Base-by-base conservation (phyloP, 1,140 invertebrate species). In the Sinella curviseta region DNA sequence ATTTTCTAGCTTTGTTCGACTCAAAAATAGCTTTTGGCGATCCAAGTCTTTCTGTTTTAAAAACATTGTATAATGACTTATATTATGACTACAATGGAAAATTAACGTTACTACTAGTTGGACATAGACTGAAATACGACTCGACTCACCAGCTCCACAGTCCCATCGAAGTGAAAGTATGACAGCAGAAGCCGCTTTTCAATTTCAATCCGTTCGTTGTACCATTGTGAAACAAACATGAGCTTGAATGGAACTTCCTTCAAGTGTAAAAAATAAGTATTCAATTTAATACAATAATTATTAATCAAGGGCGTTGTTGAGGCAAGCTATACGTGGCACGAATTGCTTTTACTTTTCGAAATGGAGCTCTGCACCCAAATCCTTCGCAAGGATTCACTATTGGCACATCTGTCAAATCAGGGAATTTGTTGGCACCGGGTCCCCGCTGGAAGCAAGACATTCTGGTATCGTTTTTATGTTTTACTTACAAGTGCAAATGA, bases 371-470 rank as follows among this genome's bases (percentile, higher is more conserved):
- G 48, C 76, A 76, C 8, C 73, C 73, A 28, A 39, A 26, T 57
- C 74, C 74, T 35, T 79, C 78, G 30, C 78, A 79, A 1, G 78
- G 78, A 30, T 55, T 60, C 8, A 39, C 28, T 1, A 65, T 54
- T 16, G 78, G 78, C 16, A 78, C 70, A 74, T 78, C 77, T 24
- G 36, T 33, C 20, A 78, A 20, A 16, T 24, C 36, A 17, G 36
- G 48, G 39, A 28, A 78, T n/a, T 1, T 33, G 16, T 78, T 74
- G 20, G n/a, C 24, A 33, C 70, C 24, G 24, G 70, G 70, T 16
- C 26, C 4, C 24, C 24, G 57, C 24, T 60, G 3, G 57, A 60
- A 60, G 24, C 57, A 60, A 26, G 12, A 3, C 57, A 60, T 60
- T 48, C n/a, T n/a, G n/a, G n/a, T n/a, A n/a, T n/a, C n/a, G n/a